phyloP scores from a whole-genome alignment of 2,888 invertebrate species.

The Tenthredo amoena region DNA sequence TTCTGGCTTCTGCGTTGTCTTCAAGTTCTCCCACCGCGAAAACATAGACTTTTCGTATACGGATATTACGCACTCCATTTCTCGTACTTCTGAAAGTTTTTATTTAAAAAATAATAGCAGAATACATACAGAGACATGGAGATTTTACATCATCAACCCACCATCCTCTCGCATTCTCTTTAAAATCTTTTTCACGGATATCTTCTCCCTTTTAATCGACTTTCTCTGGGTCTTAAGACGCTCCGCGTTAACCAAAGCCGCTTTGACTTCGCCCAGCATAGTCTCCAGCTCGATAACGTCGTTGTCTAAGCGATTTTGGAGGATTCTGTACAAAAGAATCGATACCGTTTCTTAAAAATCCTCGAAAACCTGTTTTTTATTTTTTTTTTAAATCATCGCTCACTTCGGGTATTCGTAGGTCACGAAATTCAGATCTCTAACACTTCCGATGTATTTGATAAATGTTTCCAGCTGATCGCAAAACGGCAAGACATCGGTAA shows the following conservation, averaged over 20 bases:
- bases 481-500: slow-evolving; percentile 60
- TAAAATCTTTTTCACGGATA: slow-evolving; percentile 63
- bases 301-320: slow-evolving; percentile 65
- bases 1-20: slow-evolving; percentile 66
- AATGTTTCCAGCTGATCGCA: slow-evolving; percentile 67
- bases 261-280: slow-evolving; percentile 70
- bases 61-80: slow-evolving; percentile 71
- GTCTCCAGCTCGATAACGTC: slow-evolving; percentile 70
- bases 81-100: slow-evolving; percentile 66
- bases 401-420: slow-evolving; percentile 67
- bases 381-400: slow-evolving; percentile 23
- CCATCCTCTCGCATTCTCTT: slow-evolving; percentile 71
- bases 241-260: slow-evolving; percentile 66
- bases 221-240: slow-evolving; percentile 68
- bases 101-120: neutral
- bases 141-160: slow-evolving; percentile 54
- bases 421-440: slow-evolving; percentile 62
- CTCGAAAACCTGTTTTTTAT: neutral
- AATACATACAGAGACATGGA: neutral
- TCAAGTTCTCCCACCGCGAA: slow-evolving; percentile 70
- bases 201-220: slow-evolving; percentile 69
- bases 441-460: slow-evolving; percentile 62
- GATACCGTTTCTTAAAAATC: neutral
- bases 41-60: slow-evolving; percentile 71
- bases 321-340: slow-evolving; percentile 59